Base-by-base conservation (phyloP, 2,888 invertebrate genomes). In the Leucoptera coffeella region DNA sequence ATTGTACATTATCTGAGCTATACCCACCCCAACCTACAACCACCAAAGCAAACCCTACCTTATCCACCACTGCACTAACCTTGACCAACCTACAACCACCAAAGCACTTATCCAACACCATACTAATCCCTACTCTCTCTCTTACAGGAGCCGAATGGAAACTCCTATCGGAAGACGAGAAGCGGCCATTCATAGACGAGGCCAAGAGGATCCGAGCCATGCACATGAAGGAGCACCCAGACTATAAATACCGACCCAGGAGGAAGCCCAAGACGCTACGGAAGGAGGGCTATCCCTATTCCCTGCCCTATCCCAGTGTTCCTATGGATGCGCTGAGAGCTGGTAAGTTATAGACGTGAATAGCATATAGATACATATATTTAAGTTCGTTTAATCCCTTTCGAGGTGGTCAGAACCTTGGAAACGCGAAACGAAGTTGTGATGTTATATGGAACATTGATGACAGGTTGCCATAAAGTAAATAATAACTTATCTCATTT, bases 161-260 rank as follows among this genome's bases (percentile, higher is more conserved):
- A 57, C 74, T 89, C 27, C 73, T 96, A 23, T 82, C 87, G 2
- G 96, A 96, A 65, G 85, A 89, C 38, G 93, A 94, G 49, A 96
- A 96, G 64, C 75, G 95, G 46, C 95, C 95, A 14, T 96, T 95
- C 69, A 96, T 96, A 38, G 96, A 96, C 55, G 95, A 96, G 54
- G 95, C 96, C 9, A 96, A 96, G 56, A 78, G 95, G 34, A 77
- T 96, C 40, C 76, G 95, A 23, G 88, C 89, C 12, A 82, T 88
- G 79, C 91, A 95, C 75, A 95, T 91, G 91, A 90, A 89, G 61
- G 90, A 92, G 41, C 89, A 93, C 53, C 92, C 92, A 1, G 92
- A 92, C 67, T 92, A 92, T 74, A 93, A 93, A 59, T 93, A 93
- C 74, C 64, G 92, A 38, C 92, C 92, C 10, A 65, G 89, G 45